A percentile compares a stretch with the other conserved stretches of the same genome.
Conservation (phyloP, 2,888 invertebrate species). For the Dexiosoma caninum region DNA sequence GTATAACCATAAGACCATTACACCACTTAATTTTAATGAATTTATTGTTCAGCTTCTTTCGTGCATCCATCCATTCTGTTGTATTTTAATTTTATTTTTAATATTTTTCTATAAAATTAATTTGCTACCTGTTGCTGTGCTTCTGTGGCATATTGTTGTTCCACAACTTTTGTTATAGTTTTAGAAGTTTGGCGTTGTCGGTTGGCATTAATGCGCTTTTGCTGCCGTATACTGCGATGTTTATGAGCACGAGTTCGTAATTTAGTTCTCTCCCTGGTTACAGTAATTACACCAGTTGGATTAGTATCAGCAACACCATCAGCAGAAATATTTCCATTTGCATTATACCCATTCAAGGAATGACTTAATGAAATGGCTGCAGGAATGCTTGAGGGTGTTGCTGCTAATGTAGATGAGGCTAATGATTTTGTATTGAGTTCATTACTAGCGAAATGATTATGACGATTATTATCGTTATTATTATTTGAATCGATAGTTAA, state of each 20-base stretch:
- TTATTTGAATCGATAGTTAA: background rate
- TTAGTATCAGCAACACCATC: constrained; percentile 1
- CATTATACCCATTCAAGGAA: constrained; percentile 19
- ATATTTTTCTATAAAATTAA: background rate
- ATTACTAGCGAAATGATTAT: constrained; percentile 5
- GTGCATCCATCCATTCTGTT: background rate
- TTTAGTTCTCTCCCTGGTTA: constrained; percentile 40
- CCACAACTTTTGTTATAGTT: constrained; percentile 42
- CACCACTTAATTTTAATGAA: constrained; percentile 28
- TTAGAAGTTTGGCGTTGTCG: constrained; percentile 47
- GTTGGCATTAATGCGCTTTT: constrained; percentile 55
- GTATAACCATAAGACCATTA: background rate
- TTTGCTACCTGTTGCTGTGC: constrained; percentile 51
- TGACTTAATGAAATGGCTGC: constrained; percentile 37
- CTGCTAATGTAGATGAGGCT: background rate
- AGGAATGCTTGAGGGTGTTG: constrained; percentile 8
- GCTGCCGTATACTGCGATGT: constrained; percentile 48
- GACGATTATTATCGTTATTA: background rate
- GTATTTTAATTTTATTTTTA: background rate
- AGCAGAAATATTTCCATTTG: constrained; percentile 23
- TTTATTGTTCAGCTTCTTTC: background rate
- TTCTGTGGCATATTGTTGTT: background rate
- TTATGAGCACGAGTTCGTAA: constrained; percentile 63
- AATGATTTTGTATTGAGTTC: background rate
- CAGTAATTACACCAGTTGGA: constrained; percentile 19